Conservation (phyloP, 1,140 invertebrate genomes). For the Drosophila simulans region DNA sequence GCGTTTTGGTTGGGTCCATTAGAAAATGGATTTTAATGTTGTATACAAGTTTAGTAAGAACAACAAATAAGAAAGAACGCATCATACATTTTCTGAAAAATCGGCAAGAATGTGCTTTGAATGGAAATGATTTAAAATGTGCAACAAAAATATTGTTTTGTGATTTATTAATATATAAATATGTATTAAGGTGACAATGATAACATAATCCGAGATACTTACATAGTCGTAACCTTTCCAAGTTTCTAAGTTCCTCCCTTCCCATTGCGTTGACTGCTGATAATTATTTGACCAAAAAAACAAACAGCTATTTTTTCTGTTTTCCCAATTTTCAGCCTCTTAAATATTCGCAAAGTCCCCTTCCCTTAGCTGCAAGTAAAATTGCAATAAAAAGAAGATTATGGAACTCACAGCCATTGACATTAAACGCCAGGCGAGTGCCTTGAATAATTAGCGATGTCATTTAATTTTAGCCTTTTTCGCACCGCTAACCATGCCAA, state of each 20-base stretch:
- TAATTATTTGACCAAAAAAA: conserved; percentile 50
- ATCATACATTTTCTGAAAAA: too few species aligned
- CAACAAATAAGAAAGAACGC: too few species aligned
- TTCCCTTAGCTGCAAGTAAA: conserved; percentile 17
- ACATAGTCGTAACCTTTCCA: background rate
- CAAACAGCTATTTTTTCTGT: conserved; percentile 6
- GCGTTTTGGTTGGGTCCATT: background rate
- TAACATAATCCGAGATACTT: background rate
- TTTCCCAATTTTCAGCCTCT: background rate
- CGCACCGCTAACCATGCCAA: background rate
- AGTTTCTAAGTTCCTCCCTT: conserved; percentile 29
- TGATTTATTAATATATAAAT: background rate
- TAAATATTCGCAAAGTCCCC: too few species aligned
- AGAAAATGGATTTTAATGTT: background rate
- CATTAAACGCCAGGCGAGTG: conserved; percentile 40
- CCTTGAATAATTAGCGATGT: conserved; percentile 52
- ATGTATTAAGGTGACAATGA: too few species aligned
- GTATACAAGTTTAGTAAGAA: background rate
- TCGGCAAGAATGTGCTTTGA: too few species aligned
- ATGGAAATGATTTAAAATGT: too few species aligned
- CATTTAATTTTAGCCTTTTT: conserved; percentile 62
- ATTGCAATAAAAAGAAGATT: conserved; percentile 18
- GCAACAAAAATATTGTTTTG: too few species aligned
- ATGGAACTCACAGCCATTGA: conserved; percentile 44
- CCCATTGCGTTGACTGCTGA: conserved; percentile 40